Base-by-base conservation (phyloP, 2,797 vertebrate genomes). In the Leptodactylus fallax region DNA sequence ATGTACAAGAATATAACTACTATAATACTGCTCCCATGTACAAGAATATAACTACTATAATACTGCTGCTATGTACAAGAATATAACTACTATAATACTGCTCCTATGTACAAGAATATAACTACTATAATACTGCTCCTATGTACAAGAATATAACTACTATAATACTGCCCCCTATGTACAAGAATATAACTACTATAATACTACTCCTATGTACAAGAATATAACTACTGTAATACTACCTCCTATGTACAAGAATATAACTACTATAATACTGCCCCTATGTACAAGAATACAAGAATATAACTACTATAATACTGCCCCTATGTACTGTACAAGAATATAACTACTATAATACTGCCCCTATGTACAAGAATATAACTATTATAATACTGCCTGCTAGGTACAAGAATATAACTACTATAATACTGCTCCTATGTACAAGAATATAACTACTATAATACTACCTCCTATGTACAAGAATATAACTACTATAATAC, bases 131-230 rank as follows among this genome's bases (percentile, higher is more conserved):
- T 71, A 71, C 36, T 71, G 14, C 69, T 19, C 27, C 27, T 71
- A 71, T 71, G 13, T 71, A 71, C 69, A 71, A 45, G 69, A 71
- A 71, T 71, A 71, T 71, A 45, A 71, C 69, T 71, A 71, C 69
- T 71, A 71, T 71, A 71, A 71, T 71, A 71, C 69, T 71, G 69
- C n/a, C 69, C 8, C 27, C 69, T 71, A 71, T 71, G 9, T 71
- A 71, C 69, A 71, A 45, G 27, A 45, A 71, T 71, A 71, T 71
- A 71, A 71, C 69, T 71, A 71, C 69, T 71, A 71, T 71, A 71
- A 71, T 71, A 45, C 69, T 71, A 36, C 36, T 36, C 36, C 36
- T 36, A 36, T 36, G 36, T 36, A 36, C 36, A 36, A 36, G 36
- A 36, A 36, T 36, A 36, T 36, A 36, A 36, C 36, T 36, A 36